Evolutionary conservation across 2,113 vertebrate genomes (phyloP), one percentile per base, ranked within the genome.

Genomic region (Ailurus styani): DNA sequence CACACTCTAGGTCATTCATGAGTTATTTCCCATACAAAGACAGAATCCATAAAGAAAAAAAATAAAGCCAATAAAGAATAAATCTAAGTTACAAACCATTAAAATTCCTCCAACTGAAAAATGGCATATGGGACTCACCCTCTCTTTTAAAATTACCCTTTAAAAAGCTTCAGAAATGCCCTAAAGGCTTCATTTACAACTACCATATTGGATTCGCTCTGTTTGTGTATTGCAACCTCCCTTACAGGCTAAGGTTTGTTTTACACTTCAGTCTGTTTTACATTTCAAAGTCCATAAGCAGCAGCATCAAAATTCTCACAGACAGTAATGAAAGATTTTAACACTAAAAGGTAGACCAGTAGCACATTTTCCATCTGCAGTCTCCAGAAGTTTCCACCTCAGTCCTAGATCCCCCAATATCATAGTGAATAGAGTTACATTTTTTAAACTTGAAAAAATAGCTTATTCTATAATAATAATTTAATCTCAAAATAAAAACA

Each of bases 101-200:
- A 95, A 97, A 97, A 94, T 97, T 97, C 87, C 62, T 97, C 90
- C 92, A 95, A 90, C 84, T 94, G 90, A 97, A 98, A 98, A 98
- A 96, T 88, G 81, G 75, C 95, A 94, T 95, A 90, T 96, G 92
- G 68, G 87, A 94, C 70, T 93, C 86, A 90, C 90, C 78, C 50
- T 87, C n/a, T 93, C 89, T 95, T 95, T 95, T 79, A 97, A 96
- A 98, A 98, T 97, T 91, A 93, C 40, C 64, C 90, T 97, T 93
- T 90, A 54, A 93, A 97, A 96, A 78, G 84, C 52, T 92, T 92
- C 85, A 87, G 77, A 89, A 95, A 90, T 96, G 93, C 86, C 94
- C 81, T 29, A 50, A 93, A 87, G 94, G 27, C 60, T 95, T 96
- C 95, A 93, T 94, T 97, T 94, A 94, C 68, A 95, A 60, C 87